Evolutionary conservation across 2,113 vertebrate genomes (phyloP).

Genomic region (Rafetus swinhoei): DNA sequence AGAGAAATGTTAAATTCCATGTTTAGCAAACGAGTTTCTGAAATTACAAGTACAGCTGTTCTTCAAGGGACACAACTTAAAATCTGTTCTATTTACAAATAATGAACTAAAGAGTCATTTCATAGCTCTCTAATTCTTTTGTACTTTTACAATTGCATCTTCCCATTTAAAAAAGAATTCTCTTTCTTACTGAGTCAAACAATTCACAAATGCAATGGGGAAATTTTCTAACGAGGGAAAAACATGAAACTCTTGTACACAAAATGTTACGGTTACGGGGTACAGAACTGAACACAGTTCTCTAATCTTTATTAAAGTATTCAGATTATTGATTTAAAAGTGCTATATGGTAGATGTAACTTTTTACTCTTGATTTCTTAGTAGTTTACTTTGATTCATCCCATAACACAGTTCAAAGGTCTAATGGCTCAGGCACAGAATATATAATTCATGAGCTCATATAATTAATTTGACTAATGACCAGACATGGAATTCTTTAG

Average conservation of each 20-base stretch:
- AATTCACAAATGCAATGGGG: neutral
- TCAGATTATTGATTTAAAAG: neutral
- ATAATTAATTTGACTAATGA: neutral
- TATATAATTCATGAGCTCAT: neutral
- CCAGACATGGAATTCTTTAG: neutral
- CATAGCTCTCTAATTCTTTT: neutral
- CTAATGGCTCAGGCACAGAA: neutral
- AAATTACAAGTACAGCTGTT: neutral
- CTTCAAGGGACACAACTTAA: neutral
- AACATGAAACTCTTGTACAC: neutral
- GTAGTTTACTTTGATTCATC: neutral
- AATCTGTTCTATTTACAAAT: neutral
- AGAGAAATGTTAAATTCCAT: neutral
- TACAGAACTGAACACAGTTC: neutral
- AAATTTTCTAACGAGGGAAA: neutral
- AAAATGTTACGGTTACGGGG: neutral
- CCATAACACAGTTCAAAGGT: neutral
- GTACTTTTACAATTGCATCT: neutral
- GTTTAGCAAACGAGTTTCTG: neutral
- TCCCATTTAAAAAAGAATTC: neutral
- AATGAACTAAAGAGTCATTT: neutral
- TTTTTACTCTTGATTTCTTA: neutral
- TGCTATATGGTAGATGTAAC: neutral
- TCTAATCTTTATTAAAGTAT: neutral
- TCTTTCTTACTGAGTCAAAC: neutral